Base-by-base conservation (phyloP, 2,113 vertebrate genomes). In the Grallaria varia region DNA sequence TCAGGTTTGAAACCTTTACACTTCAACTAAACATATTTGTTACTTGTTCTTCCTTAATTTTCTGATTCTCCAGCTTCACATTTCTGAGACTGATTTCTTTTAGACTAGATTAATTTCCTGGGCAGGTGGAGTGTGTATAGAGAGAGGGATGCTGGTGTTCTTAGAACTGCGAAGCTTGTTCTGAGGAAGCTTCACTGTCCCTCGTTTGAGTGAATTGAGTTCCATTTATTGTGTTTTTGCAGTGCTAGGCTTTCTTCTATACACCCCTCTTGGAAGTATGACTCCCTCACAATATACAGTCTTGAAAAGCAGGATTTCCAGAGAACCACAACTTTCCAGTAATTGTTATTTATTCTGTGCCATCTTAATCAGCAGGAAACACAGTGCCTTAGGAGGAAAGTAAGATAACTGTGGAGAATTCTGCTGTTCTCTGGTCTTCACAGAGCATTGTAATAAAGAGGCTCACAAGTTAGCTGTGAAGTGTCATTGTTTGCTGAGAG, bases 301-400 rank as follows among this genome's bases (percentile, higher is more conserved):
- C 56, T 71, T 50, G 56, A 83, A 66, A 90, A 78, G 33, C 40
- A 79, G 90, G 53, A 25, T 80, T 84, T 92, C 50, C 91, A 55
- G 90, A 80, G 85, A 92, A 60, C 19, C 27, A 18, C 6, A 10
- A 6, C n/a, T 74, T 91, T 62, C 55, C 44, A 63, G 81, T 68
- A 91, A 39, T 53, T 35, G 3, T 86, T 89, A 19, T 64, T 93
- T 89, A 14, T 84, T 56, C n/a, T 80, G 81, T 80, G 77, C 56
- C 76, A 40, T 89, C 59, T 80, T 74, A 91, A 88, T 84, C 30
- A 78, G 37, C 53, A 69, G 75, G 68, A 93, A 47, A 88, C 93
- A 15, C 2, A 83, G 90, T 97, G 94, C 90, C 93, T 97, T 92
- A 74, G 44, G 66, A 66, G n/a, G 76, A 63, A 73, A n/a, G 39